Base-by-base conservation (phyloP, 2,113 vertebrate genomes). In the Bos indicus region DNA sequence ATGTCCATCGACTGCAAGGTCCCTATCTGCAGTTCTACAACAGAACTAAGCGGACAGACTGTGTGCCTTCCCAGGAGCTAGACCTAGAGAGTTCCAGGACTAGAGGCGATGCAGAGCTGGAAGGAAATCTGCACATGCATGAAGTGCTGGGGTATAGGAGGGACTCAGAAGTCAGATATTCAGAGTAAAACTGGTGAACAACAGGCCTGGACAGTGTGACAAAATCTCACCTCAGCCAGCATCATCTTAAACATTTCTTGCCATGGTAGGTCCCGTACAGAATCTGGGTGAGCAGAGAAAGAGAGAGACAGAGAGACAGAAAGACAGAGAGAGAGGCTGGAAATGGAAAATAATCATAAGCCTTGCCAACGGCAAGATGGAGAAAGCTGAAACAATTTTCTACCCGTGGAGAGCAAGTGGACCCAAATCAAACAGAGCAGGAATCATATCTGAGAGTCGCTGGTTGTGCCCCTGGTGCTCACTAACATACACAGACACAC, bases 341-440 rank as follows among this genome's bases (percentile, higher is more conserved):
- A 52, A 59, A 81, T 60, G 23, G 51, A 62, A 97, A 96, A 87
- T 33, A 95, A 80, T 23, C 87, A 36, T 43, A 93, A 89, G 52
- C 43, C 81, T 91, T 95, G 84, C 40, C 62, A 92, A 16, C 23
- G 33, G 67, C 28, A 88, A 91, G 51, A 81, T 48, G 92, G 19
- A 98, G 60, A 91, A 86, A 95, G 64, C 43, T 95, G 54, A 87
- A 91, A 74, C 21, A 88, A 67, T 86, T 71, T 64, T 88, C 43
- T 91, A 19, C 33, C 48, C 83, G 30, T 40, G 28, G 43, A 81
- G n/a, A 90, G 51, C 36, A 86, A n/a, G 56, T 23, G 7, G 82
- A 21, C 33, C 36, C 26, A 43, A 15, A n/a, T 26, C 43, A 54
- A 82, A 91, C 12, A 59, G 60, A 48, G 28, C 36, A 90, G 78